A percentile compares a stretch with the other conserved stretches of the same genome.
phyloP scores from a whole-genome alignment of 2,797 vertebrate genomes.

The Anniella stebbinsi region DNA sequence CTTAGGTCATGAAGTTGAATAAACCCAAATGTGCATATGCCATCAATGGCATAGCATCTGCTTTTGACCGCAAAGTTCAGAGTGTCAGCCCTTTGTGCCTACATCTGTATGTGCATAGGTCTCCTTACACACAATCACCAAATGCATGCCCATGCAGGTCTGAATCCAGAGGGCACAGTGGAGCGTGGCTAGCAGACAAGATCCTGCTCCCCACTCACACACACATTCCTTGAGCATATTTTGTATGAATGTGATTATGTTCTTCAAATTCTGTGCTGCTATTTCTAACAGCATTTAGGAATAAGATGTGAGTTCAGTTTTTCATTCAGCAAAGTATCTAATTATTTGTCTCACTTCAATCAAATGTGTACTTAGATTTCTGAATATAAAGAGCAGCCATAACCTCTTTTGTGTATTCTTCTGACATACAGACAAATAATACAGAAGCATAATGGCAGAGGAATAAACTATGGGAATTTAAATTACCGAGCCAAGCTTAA shows the following conservation, averaged over 20 bases:
- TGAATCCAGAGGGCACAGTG: background rate
- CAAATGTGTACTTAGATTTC: background rate
- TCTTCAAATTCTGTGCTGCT: background rate
- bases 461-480: background rate
- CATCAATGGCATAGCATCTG: background rate
- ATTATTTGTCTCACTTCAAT: background rate
- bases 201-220: background rate
- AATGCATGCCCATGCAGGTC: background rate
- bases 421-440: background rate
- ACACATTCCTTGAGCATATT: background rate
- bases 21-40: background rate
- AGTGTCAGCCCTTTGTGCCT: background rate
- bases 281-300: background rate
- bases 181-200: background rate
- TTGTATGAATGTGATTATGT: background rate
- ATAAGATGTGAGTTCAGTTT: background rate
- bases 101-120: background rate
- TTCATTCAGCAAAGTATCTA: background rate
- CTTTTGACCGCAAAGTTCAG: background rate
- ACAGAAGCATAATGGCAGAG: background rate
- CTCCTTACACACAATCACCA: background rate
- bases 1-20: background rate
- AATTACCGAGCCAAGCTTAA: background rate
- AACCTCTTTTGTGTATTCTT: background rate
- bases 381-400: background rate